Conservation (phyloP, 2,113 vertebrate genomes). For the Pangasianodon hypophthalmus region DNA sequence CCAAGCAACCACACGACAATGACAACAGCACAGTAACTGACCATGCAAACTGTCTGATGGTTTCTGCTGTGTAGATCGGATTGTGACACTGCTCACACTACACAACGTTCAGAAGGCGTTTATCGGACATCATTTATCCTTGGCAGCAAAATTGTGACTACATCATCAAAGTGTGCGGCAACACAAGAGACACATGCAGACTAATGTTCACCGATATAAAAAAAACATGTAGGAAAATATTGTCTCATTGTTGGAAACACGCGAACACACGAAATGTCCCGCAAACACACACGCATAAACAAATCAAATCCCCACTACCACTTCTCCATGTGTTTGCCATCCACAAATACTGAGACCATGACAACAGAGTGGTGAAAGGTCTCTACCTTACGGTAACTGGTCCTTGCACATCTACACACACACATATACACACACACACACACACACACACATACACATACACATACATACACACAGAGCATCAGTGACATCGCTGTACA, state of each 20-base stretch:
- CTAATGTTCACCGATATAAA: background rate
- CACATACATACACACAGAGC: conserved; percentile 8
- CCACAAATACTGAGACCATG: conserved; percentile 35
- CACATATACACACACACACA: conserved; percentile 2
- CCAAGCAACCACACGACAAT: background rate
- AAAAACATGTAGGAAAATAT: background rate
- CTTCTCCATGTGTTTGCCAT: conserved; percentile 26
- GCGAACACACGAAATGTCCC: background rate
- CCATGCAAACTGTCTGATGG: background rate
- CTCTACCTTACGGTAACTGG: conserved; percentile 44
- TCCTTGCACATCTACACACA: conserved; percentile 12
- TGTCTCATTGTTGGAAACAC: background rate
- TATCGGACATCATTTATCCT: background rate
- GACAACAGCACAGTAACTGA: background rate
- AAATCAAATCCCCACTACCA: background rate
- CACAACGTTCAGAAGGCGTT: background rate
- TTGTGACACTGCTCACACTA: background rate
- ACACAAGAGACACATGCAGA: background rate
- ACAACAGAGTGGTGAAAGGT: conserved; percentile 33
- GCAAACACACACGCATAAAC: background rate
- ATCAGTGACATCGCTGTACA: conserved; percentile 38
- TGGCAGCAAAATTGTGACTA: background rate
- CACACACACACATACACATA: conserved; percentile 1
- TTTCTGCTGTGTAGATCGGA: background rate
- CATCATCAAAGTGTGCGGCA: background rate